Base-by-base conservation (phyloP, 2,797 vertebrate genomes). In the Trematomus bernacchii region DNA sequence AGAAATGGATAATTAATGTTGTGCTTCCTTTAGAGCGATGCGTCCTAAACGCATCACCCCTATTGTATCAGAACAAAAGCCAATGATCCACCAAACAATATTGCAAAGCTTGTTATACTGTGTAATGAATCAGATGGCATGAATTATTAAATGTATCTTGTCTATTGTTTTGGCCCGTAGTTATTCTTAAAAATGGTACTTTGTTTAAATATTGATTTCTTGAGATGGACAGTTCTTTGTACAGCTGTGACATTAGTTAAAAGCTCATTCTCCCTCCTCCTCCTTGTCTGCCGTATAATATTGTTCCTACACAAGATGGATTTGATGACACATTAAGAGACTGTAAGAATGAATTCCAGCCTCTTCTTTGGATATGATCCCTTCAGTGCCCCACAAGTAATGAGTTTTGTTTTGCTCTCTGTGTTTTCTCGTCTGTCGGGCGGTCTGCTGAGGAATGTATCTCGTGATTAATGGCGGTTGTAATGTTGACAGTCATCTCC, bases 401-500 rank as follows among this genome's bases (percentile, higher is more conserved):
- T 27, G 60, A 13, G 2, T 11, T 21, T 11, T 57, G 43, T 64
- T 66, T 64, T 71, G n/a, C 19, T 54, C 48, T 54, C n/a, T 16
- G 27, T 61, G 33, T 71, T 60, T 12, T 43, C 18, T 61, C 1
- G 10, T 33, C 51, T 57, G 48, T 63, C 52, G 27, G n/a, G n/a
- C 53, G 6, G 46, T 43, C 19, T 66, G 43, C 48, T 37, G 14
- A 74, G 47, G 66, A 75, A 79, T 83, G 73, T 9, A 16, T 51
- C 19, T 3, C 21, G 65, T 57, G 54, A 67, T 77, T 65, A 37
- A 60, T 71, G 19, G 51, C 44, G 71, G 70, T 55, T 80, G 61
- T 77, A 50, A 64, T 66, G 51, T 77, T 62, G 67, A 68, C 70
- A 1, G 30, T 47, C 19, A 46, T 73, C 60, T 53, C 18, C 50